Percentiles rank a stretch among this genome's conserved stretches.
These are phyloP conservation scores for Hypolimnas misippus DNA, from an alignment of 2,888 invertebrate genomes.

Conservation along the genomic window DNA sequence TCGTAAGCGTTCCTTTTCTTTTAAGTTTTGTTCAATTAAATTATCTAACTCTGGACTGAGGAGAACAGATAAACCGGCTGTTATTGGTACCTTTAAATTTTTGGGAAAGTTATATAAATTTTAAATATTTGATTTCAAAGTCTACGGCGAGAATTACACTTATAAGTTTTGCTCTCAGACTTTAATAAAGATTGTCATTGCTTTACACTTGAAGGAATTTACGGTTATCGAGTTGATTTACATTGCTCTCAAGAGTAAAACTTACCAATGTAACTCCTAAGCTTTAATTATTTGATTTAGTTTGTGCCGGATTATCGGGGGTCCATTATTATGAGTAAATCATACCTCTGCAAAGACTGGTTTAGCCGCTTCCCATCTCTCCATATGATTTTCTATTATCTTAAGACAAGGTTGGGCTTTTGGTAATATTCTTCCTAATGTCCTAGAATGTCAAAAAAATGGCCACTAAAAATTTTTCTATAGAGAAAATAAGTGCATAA, in stretches of 20 bases:
- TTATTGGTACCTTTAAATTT: constrained; percentile 59
- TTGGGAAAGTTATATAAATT: too few relatives aligned
- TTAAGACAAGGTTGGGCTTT: constrained; percentile 67
- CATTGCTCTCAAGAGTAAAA: too few relatives aligned
- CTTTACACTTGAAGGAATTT: too few relatives aligned
- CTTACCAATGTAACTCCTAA: too few relatives aligned
- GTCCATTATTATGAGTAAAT: too few relatives aligned
- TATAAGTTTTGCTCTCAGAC: too few relatives aligned
- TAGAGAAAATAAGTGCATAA: background rate
- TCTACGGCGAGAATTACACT: too few relatives aligned
- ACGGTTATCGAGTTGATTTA: too few relatives aligned
- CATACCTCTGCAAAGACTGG: constrained; percentile 70
- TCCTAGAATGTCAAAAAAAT: constrained; percentile 58
- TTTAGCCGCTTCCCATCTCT: constrained; percentile 83
- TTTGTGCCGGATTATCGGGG: too few relatives aligned
- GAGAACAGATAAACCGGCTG: constrained; percentile 66
- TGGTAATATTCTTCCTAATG: constrained; percentile 81
- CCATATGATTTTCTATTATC: constrained; percentile 82
- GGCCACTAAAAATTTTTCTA: background rate
- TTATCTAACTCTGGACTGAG: constrained; percentile 73
- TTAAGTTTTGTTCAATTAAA: constrained; percentile 67
- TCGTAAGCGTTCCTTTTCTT: constrained; percentile 59
- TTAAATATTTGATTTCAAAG: too few relatives aligned
- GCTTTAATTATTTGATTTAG: too few relatives aligned
- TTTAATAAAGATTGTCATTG: too few relatives aligned